These are phyloP conservation scores for Fragum whitleyi DNA, from an alignment of 2,888 invertebrate genomes.

Conservation along the genomic window DNA sequence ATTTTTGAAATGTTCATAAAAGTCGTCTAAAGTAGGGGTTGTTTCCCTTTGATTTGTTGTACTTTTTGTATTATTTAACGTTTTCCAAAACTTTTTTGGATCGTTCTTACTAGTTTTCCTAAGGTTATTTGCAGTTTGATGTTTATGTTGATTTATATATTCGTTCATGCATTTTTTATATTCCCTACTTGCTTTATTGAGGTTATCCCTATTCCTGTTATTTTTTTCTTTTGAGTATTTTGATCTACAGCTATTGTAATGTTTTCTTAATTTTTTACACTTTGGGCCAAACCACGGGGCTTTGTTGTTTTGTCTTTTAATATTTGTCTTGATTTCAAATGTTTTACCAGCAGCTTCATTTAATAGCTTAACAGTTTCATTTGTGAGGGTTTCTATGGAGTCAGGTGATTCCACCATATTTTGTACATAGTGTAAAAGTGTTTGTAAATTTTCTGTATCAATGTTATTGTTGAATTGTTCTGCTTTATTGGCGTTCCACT, in stretches of 20 bases:
- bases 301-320: too few species aligned
- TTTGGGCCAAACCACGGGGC: conserved; percentile 30
- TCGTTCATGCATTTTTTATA: conserved; percentile 33
- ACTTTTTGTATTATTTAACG: too few species aligned
- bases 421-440: too few species aligned
- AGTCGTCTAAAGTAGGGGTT: neutral
- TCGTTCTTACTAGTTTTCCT: conserved; percentile 11
- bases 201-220: neutral
- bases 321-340: too few species aligned
- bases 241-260: conserved; percentile 18
- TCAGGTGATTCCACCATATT: too few species aligned
- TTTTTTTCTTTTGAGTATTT: neutral
- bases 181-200: conserved; percentile 17
- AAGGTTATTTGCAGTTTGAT: conserved; percentile 8
- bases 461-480: too few species aligned
- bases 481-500: too few species aligned
- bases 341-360: too few species aligned
- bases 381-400: too few species aligned
- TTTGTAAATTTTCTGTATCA: too few species aligned
- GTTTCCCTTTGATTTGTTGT: conserved; percentile 27
- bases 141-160: conserved; percentile 16
- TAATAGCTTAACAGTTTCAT: too few species aligned
- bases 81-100: conserved; percentile 39
- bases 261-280: conserved; percentile 20
- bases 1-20: conserved; percentile 31